phyloP scores from a whole-genome alignment of 2,113 vertebrate species.

The Prionailurus bengalensis region DNA sequence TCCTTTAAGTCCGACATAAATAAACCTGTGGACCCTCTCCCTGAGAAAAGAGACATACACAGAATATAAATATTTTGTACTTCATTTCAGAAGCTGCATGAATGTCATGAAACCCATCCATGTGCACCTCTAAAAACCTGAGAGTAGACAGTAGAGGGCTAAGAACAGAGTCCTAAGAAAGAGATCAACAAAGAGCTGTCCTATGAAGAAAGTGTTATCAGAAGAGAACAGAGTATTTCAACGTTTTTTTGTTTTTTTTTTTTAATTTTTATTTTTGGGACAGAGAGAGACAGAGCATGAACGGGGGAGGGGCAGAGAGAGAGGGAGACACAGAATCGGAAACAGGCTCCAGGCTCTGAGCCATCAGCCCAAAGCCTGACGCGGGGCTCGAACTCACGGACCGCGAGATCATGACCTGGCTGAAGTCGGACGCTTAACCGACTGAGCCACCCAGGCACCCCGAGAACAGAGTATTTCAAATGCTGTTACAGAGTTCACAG shows the following conservation, averaged over 20 bases:
- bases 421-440: too few species aligned
- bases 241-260: too few species aligned
- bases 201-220: background rate
- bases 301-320: too few species aligned
- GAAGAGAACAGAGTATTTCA: background rate
- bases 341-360: too few species aligned
- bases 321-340: too few species aligned
- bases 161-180: background rate
- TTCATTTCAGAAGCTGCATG: background rate
- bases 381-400: too few species aligned
- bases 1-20: background rate
- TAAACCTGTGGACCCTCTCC: background rate
- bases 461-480: background rate
- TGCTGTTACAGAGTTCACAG: background rate
- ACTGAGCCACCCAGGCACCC: too few species aligned
- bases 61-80: background rate
- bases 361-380: too few species aligned
- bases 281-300: too few species aligned
- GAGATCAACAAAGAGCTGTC: background rate
- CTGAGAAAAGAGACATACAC: background rate
- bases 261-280: too few species aligned
- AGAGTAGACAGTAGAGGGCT: background rate
- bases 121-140: background rate
- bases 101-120: background rate
- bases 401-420: too few species aligned